Evolutionary conservation across 2,113 vertebrate species (phyloP).

Genomic region (Chascanopsetta lugubris): DNA sequence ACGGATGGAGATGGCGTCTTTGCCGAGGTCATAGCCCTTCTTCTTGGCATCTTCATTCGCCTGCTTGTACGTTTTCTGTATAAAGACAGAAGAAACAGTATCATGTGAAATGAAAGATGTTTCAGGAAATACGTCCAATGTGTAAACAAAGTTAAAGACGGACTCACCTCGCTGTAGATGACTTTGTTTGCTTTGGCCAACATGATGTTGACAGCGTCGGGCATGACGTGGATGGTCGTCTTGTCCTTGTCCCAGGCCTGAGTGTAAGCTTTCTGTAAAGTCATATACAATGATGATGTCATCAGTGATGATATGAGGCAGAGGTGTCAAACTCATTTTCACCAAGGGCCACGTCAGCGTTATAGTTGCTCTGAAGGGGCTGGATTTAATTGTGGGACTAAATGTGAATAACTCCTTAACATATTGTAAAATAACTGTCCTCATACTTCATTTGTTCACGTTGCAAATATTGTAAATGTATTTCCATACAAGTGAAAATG

Average conservation of each 20-base stretch:
- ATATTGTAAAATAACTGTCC: no score
- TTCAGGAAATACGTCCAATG: background rate
- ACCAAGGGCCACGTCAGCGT: no score
- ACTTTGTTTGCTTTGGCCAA: slow-evolving; percentile 87
- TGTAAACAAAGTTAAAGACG: background rate
- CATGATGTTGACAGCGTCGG: slow-evolving; percentile 86
- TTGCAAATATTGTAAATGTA: no score
- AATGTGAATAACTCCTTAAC: no score
- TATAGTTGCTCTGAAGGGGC: no score
- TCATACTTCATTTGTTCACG: no score
- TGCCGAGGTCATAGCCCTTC: slow-evolving; percentile 88
- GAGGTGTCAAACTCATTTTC: no score
- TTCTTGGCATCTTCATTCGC: slow-evolving; percentile 88
- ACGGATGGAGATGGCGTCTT: slow-evolving; percentile 87
- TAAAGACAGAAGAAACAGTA: background rate
- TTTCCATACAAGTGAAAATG: no score
- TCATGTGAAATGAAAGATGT: background rate
- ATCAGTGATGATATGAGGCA: no score
- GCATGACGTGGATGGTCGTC: slow-evolving; percentile 87
- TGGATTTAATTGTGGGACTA: no score
- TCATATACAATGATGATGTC: background rate
- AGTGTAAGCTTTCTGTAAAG: slow-evolving; percentile 76
- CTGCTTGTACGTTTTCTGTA: slow-evolving; percentile 89
- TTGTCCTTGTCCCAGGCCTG: slow-evolving; percentile 88
- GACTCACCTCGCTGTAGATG: slow-evolving; percentile 83